phyloP scores from a whole-genome alignment of 1,140 invertebrate species.

The Euwallacea similis region DNA sequence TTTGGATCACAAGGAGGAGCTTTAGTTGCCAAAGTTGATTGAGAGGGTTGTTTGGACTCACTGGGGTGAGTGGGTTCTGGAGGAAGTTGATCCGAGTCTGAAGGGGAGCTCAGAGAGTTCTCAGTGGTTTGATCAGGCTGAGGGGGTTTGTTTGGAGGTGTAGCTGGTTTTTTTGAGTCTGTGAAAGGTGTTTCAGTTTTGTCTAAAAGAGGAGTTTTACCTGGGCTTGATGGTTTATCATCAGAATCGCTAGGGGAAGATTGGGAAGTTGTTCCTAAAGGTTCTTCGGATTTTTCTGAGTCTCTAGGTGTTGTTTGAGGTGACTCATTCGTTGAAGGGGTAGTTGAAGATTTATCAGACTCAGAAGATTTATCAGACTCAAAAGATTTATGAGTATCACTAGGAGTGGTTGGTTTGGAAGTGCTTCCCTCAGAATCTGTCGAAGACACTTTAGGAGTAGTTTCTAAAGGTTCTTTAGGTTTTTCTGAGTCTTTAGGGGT shows the following conservation, averaged over 20 bases:
- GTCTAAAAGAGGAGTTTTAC: too few species aligned
- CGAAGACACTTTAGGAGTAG: constrained; percentile 9
- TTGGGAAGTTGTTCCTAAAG: constrained; percentile 4
- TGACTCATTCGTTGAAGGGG: not conserved
- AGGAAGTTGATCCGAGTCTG: not conserved
- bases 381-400: not conserved
- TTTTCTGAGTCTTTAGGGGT: constrained; percentile 12
- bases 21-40: not conserved
- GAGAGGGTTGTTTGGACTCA: too few species aligned
- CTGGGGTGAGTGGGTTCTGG: not conserved
- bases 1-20: constrained; percentile 9
- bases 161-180: not conserved
- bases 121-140: not conserved
- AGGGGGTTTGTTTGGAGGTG: not conserved
- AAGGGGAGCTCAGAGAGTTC: not conserved
- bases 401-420: not conserved
- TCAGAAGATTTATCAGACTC: constrained; percentile 5
- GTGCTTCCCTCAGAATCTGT: constrained; percentile 1
- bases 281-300: constrained; percentile 3
- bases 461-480: constrained; percentile 20
- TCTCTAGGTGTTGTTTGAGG: constrained; percentile 2
- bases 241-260: constrained; percentile 15
- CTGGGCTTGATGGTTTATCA: not conserved
- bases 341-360: constrained; percentile 2
- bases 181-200: not conserved